Base-by-base conservation (phyloP, 2,888 invertebrate genomes). In the Andricus quercusramuli region DNA sequence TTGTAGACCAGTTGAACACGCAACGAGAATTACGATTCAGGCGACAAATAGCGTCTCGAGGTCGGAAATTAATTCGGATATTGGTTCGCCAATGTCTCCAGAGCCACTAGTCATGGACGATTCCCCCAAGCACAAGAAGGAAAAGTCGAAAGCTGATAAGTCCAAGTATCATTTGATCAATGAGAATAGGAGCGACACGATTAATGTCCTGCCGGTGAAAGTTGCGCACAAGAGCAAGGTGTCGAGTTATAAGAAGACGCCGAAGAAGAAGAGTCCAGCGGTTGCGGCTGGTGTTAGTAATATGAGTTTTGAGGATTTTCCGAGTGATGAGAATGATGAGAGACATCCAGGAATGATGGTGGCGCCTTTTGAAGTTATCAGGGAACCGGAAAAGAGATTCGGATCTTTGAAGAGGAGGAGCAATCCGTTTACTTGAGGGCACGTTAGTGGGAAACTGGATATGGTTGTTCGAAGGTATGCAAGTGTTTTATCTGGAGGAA, bases 301-400 rank as follows among this genome's bases (percentile, higher is more conserved):
- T 86, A 95, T 96, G 95, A 96, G 96, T 88, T 96, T 96, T 87
- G 96, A 96, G 90, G 96, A 96, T 91, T 96, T 96, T 88, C 95
- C 95, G 3, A 95, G 95, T 41, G 96, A 96, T 87, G 94, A 95
- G 78, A 94, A 94, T 82, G 94, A 94, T 76, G 91, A 91, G 74
- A 86, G 86, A 66, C 89, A 91, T 81, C 93, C 93, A n/a, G 91
- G 86, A 9, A 86, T 90, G 32, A 90, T 92, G 32, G 92, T 93
- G 65, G 94, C 94, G 77, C 95, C 95, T 0, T 96, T 95, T 87
- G 96, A 96, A 89, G 96, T 96, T 13, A 93, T 95, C 37, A 89
- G 93, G 17, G 93, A 92, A 67, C 90, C 92, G 8, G 93, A 93
- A 78, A 92, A 92, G 83, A 91, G 92, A 47, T 93, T 93, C 76